Evolutionary conservation across 2,113 vertebrate species (phyloP), one percentile per base, ranked within the genome.

Genomic region (rabbit (Oryctolagus cuniculus)): DNA sequence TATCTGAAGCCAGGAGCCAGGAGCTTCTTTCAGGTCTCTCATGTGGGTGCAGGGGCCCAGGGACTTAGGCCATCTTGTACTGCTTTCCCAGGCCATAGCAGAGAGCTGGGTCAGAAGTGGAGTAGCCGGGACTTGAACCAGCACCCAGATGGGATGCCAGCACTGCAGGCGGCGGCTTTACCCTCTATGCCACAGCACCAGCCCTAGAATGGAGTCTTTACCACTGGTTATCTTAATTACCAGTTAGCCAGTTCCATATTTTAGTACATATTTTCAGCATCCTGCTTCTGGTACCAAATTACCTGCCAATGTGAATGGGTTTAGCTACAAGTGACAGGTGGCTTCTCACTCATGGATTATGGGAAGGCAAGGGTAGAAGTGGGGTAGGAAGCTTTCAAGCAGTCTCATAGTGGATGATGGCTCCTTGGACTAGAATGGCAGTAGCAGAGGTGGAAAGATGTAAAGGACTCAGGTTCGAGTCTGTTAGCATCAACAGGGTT

Each of bases 261-360:
- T 85, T 44, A 89, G 64, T 61, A 24, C 44, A 58, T 82, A 9
- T 53, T 86, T 92, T 94, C 79, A 27, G 10, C 36, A 70, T 70
- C 24, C 31, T 55, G 53, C 17, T 91, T 66, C 44, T 79, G 78
- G 49, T 44, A 84, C 27, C 72, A 90, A 95, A 38, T 90, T 93
- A 87, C 79, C 61, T 95, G 66, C 70, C 55, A 1, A 58, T 61
- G 83, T 44, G 36, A 87, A 93, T 9, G 21, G 12, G 25, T 74
- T 89, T 21, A 69, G 29, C 74, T 64, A 55, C 55, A 93, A 83
- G 69, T 63, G 86, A 69, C 1, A 74, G 25, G 34, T 53, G 24
- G 61, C 53, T 53, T 80, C 87, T 93, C 74, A 64, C 25, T 61
- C 19, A 24, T 29, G 17, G 31, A 67, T 49, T 80, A 78, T 11